These are phyloP conservation scores for Ciconia boyciana DNA, from an alignment of 2,113 vertebrate genomes.

Conservation along the genomic window DNA sequence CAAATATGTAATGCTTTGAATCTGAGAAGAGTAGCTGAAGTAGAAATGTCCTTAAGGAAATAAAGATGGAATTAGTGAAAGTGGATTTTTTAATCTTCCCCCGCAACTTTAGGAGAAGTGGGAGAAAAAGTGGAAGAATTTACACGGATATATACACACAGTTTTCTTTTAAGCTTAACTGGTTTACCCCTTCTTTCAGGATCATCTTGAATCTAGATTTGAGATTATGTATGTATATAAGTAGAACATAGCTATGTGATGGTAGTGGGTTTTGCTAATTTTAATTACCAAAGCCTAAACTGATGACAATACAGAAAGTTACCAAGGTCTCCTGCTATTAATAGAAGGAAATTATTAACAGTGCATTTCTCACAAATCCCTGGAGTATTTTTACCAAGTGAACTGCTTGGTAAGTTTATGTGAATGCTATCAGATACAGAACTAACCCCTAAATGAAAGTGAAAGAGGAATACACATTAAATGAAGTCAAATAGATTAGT, in stretches of 20 bases:
- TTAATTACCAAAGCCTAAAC: constrained; percentile 25
- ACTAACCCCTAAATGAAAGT: background rate
- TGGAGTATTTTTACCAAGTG: background rate
- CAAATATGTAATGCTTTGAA: background rate
- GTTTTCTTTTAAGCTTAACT: background rate
- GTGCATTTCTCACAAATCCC: background rate
- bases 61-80: background rate
- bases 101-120: background rate
- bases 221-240: background rate
- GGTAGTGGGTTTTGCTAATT: background rate
- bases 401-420: background rate
- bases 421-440: background rate
- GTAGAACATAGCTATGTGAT: background rate
- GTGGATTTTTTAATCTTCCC: background rate
- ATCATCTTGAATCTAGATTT: background rate
- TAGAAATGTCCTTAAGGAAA: background rate
- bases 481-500: background rate
- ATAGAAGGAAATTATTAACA: background rate
- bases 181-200: background rate
- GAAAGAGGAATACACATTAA: background rate
- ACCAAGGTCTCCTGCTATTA: background rate
- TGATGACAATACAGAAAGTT: background rate
- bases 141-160: background rate
- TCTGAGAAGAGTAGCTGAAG: background rate
- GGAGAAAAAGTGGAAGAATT: background rate